Percentiles rank a stretch among this genome's conserved stretches.
These are phyloP conservation scores for Fulica atra DNA, from an alignment of 2,113 vertebrate genomes.

Conservation along the genomic window DNA sequence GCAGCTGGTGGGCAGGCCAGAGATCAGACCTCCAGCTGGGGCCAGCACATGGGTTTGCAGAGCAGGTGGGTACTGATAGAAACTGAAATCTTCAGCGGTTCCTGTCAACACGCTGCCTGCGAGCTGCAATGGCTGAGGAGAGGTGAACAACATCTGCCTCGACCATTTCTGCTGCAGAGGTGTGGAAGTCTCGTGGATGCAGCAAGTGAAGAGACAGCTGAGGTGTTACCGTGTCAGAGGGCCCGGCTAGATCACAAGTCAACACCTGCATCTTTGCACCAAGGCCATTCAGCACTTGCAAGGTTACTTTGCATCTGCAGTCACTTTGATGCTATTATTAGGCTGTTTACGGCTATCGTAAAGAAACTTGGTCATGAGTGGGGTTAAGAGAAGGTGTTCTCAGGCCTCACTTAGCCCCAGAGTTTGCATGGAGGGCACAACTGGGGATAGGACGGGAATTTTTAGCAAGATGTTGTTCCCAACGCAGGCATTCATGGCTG, in stretches of 20 bases:
- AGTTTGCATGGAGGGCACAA: slow-evolving; percentile 9
- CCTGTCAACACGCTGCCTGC: not conserved
- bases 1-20: not conserved
- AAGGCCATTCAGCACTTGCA: not conserved
- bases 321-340: not conserved
- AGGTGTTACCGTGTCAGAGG: not conserved
- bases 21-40: not conserved
- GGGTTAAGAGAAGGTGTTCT: not conserved
- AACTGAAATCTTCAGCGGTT: not conserved
- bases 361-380: not conserved
- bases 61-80: not conserved
- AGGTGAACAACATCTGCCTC: not conserved
- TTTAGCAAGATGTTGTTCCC: not conserved
- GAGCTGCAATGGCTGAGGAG: not conserved
- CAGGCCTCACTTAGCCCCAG: not conserved
- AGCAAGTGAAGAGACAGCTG: not conserved
- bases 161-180: not conserved
- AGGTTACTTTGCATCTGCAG: slow-evolving; percentile 6
- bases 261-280: not conserved
- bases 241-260: not conserved
- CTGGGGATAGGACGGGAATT: not conserved
- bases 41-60: not conserved
- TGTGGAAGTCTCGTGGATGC: not conserved
- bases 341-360: not conserved
- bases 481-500: not conserved